phyloP scores from a whole-genome alignment of 2,113 vertebrate genomes.

The Leucopsar rothschildi region DNA sequence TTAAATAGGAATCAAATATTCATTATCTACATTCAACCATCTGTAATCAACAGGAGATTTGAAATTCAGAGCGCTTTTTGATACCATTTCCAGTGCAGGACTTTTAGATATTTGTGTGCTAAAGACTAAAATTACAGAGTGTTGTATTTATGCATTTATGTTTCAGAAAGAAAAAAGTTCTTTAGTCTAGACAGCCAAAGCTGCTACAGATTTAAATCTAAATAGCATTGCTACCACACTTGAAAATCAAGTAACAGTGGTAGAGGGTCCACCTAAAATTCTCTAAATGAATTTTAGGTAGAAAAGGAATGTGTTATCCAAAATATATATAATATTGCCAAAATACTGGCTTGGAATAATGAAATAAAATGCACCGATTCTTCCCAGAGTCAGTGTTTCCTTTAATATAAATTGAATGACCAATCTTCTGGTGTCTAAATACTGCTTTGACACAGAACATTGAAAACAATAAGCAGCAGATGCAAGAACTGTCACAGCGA shows the following conservation, averaged over 20 bases:
- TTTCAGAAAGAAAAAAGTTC: background rate
- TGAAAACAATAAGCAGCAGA: background rate
- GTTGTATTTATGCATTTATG: background rate
- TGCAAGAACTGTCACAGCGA: background rate
- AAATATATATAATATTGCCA: background rate
- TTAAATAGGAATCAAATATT: background rate
- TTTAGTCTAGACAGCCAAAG: background rate
- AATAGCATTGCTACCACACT: background rate
- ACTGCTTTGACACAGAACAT: background rate
- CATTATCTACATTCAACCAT: background rate
- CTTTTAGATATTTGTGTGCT: background rate
- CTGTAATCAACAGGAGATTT: background rate
- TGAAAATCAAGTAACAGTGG: background rate
- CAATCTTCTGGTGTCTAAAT: background rate
- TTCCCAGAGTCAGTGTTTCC: background rate
- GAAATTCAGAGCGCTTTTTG: background rate
- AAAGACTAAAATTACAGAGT: background rate
- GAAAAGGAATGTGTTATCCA: background rate
- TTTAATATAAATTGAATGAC: background rate
- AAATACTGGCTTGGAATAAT: background rate
- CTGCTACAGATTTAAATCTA: background rate
- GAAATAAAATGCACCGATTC: background rate
- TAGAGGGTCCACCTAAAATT: no score
- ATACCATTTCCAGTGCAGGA: background rate
- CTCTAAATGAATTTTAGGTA: background rate